phyloP scores from a whole-genome alignment of 2,113 vertebrate genomes.

The Silurus meridionalis region DNA sequence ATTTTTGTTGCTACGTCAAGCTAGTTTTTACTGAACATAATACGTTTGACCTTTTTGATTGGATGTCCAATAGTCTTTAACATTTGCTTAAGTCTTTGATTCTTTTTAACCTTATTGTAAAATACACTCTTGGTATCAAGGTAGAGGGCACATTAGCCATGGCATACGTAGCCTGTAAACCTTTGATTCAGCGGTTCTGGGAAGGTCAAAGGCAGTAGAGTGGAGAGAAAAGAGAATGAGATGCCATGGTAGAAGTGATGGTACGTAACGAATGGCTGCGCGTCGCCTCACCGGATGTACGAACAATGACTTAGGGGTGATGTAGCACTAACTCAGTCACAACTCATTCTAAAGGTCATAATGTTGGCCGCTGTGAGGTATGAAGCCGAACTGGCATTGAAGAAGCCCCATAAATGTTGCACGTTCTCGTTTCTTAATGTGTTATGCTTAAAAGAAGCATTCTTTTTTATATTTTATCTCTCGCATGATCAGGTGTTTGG shows the following conservation, averaged over 20 bases:
- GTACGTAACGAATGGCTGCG: conserved; percentile 66
- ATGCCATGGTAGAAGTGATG: conserved; percentile 66
- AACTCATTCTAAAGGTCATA: conserved; percentile 42
- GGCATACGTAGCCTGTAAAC: conserved; percentile 65
- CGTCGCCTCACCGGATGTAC: conserved; percentile 50
- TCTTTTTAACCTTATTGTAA: neutral
- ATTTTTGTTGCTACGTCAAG: neutral
- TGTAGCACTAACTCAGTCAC: conserved; percentile 42
- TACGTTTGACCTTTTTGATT: neutral
- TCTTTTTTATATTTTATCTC: neutral
- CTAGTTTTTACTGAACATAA: neutral
- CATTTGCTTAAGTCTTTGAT: neutral
- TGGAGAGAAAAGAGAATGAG: conserved; percentile 73
- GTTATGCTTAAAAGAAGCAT: neutral
- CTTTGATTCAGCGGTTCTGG: conserved; percentile 72
- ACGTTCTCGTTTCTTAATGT: neutral
- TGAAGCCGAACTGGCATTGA: conserved; percentile 15
- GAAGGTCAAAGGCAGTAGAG: conserved; percentile 73
- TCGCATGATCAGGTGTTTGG: neutral
- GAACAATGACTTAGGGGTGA: conserved; percentile 40
- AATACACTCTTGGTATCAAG: neutral
- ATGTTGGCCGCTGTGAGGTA: neutral
- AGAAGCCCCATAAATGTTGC: conserved; percentile 18
- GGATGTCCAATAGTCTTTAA: neutral
- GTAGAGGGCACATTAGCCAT: conserved; percentile 63